These are phyloP conservation scores for Eonycteris spelaea DNA, from an alignment of 2,113 vertebrate species.

Conservation along the genomic window DNA sequence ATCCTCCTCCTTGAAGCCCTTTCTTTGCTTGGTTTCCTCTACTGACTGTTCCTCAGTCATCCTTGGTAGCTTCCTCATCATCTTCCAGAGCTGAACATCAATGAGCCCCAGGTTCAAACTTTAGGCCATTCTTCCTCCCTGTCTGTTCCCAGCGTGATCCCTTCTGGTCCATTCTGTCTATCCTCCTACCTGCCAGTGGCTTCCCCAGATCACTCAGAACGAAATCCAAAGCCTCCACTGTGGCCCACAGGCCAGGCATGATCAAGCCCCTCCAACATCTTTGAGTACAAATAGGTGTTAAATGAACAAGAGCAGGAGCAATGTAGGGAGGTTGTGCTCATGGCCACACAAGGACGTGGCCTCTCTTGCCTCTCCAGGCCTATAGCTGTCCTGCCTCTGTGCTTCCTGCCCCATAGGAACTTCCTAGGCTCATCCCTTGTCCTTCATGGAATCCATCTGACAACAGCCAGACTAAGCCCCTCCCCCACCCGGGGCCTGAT, in stretches of 20 bases:
- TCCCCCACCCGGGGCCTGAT: neutral
- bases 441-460: neutral
- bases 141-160: fast-evolving
- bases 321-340: fast-evolving
- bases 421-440: neutral
- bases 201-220: neutral
- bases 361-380: neutral
- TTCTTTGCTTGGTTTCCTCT: neutral
- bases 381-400: neutral
- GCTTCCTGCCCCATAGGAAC: neutral
- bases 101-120: neutral
- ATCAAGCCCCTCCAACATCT: neutral
- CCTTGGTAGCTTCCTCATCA: neutral
- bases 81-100: neutral
- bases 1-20: neutral
- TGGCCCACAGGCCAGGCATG: too few relatives aligned
- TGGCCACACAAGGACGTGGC: neutral
- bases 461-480: neutral
- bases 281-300: neutral
- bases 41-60: neutral
- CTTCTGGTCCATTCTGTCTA: neutral
- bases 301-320: too few relatives aligned
- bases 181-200: neutral
- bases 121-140: neutral
- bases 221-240: neutral